A percentile compares a stretch with the other conserved stretches of the same genome.
These are phyloP conservation scores for Catotricha subobsoleta DNA, from an alignment of 2,888 invertebrate genomes.

Conservation along the genomic window DNA sequence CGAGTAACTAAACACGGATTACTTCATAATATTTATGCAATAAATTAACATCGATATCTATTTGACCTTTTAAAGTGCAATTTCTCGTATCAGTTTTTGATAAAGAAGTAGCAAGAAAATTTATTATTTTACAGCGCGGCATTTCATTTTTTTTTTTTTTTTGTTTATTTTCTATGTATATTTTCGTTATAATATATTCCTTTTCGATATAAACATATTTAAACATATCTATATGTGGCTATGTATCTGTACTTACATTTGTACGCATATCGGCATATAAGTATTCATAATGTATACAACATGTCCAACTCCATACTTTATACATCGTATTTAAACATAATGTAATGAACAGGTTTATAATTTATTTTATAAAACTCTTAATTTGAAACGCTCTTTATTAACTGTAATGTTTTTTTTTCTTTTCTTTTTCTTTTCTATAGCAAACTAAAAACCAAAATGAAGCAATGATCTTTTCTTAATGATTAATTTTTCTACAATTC, in stretches of 20 bases:
- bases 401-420: no score
- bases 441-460: no score
- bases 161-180: not conserved
- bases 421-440: no score
- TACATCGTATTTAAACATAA: no score
- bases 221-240: not conserved
- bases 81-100: conserved; percentile 12
- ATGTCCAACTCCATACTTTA: no score
- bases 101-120: conserved; percentile 1
- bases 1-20: not conserved
- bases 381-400: no score
- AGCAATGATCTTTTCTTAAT: no score
- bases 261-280: no score
- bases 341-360: no score
- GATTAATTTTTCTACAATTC: no score
- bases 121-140: not conserved
- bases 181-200: not conserved
- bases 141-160: not conserved
- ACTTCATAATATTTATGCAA: not conserved
- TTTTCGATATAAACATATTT: not conserved
- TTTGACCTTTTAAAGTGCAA: conserved; percentile 13
- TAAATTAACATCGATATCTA: conserved; percentile 6
- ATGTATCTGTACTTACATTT: not conserved
- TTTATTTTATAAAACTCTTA: no score
- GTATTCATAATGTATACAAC: no score